Conservation (phyloP, 2,888 invertebrate species). For the Dendrolimus houi region DNA sequence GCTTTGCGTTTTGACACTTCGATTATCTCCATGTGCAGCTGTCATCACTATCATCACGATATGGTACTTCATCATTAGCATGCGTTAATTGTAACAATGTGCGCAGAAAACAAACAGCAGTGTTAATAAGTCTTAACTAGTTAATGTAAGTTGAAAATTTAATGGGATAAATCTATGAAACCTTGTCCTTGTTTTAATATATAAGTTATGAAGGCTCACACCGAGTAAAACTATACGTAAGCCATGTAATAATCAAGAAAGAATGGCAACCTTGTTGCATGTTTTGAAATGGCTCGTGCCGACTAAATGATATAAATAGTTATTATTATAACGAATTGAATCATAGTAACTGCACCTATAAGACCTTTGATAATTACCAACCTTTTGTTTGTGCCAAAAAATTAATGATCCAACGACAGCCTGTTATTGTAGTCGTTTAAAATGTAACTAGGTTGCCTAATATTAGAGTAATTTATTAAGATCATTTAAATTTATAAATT, state of each 20-base stretch:
- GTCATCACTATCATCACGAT: too few species aligned
- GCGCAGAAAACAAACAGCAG: too few species aligned
- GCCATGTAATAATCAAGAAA: background rate
- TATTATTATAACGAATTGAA: conserved; percentile 9
- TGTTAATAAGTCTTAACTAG: too few species aligned
- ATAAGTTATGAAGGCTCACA: too few species aligned
- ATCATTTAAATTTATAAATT: background rate
- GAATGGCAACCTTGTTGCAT: conserved; percentile 19
- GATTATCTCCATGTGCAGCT: too few species aligned
- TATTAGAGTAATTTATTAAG: background rate
- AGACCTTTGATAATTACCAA: conserved; percentile 13
- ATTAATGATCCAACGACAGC: conserved; percentile 24
- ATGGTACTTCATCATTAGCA: too few species aligned
- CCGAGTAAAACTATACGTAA: background rate
- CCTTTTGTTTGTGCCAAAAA: conserved; percentile 35
- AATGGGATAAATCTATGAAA: too few species aligned
- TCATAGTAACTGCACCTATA: conserved; percentile 7
- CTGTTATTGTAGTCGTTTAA: conserved; percentile 5
- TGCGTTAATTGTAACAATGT: too few species aligned
- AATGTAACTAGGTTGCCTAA: conserved; percentile 14
- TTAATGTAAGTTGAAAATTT: too few species aligned
- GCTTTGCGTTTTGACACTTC: too few species aligned
- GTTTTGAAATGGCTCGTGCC: conserved; percentile 43
- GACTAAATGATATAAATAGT: conserved; percentile 38
- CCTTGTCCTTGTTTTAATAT: too few species aligned